A percentile compares a stretch with the other conserved stretches of the same genome.
These are phyloP conservation scores for Hydractinia echinata DNA, from an alignment of 30 jellyfish, hydroid and myxozoan species.

Conservation along the genomic window DNA sequence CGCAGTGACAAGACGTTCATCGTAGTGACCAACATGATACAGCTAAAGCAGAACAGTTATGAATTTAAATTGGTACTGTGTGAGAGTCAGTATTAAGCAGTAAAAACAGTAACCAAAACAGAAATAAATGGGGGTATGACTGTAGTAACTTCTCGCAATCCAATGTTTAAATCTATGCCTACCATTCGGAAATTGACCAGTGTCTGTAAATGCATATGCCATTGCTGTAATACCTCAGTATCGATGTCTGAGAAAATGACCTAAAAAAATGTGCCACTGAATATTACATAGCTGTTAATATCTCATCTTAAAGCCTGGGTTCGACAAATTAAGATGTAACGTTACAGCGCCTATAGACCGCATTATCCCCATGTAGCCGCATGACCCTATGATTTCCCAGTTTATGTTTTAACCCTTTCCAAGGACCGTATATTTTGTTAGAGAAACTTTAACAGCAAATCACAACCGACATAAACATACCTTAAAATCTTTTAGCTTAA, in stretches of 20 bases:
- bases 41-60: not conserved
- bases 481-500: not conserved
- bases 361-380: no score
- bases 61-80: not conserved
- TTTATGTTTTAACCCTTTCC: no score
- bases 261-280: not conserved
- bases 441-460: no score
- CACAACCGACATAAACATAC: not conserved
- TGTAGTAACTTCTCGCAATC: not conserved
- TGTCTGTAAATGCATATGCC: constrained; percentile 12
- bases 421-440: no score
- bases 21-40: constrained; percentile 12
- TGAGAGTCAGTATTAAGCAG: not conserved
- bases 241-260: not conserved
- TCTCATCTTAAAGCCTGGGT: no score
- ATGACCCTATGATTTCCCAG: no score
- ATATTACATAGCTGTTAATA: not conserved
- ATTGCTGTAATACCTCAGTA: not conserved
- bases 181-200: constrained; percentile 30
- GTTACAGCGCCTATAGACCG: no score
- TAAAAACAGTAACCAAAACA: no score
- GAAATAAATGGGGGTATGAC: no score
- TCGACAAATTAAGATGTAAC: no score
- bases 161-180: not conserved
- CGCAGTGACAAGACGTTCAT: not conserved